Evolutionary conservation across 2,888 invertebrate species (phyloP).

Genomic region (Ectropis crepuscularia): DNA sequence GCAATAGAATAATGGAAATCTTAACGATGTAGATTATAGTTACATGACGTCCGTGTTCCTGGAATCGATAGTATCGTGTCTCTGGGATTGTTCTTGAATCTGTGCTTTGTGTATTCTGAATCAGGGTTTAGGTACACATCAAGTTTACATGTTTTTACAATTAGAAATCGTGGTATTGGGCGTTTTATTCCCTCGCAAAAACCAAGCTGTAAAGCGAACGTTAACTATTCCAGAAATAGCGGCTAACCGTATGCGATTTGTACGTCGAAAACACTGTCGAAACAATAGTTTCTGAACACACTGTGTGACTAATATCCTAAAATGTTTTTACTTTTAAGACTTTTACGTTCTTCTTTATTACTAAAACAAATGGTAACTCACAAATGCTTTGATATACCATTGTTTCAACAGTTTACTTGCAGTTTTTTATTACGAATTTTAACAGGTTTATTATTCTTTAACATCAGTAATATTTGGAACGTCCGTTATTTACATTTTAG

Average conservation of each 20-base stretch:
- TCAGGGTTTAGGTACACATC: conserved; percentile 12
- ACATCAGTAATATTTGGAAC: conserved; percentile 25
- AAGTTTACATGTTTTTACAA: conserved; percentile 46
- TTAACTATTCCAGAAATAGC: conserved; percentile 71
- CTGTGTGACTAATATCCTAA: conserved; percentile 69
- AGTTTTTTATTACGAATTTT: conserved; percentile 44
- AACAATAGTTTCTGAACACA: conserved; percentile 68
- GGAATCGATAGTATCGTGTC: conserved; percentile 48
- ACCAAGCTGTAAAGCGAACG: conserved; percentile 66
- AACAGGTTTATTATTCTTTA: conserved; percentile 40
- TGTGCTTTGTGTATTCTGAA: conserved; percentile 31
- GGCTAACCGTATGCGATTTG: conserved; percentile 67
- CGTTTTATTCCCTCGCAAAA: conserved; percentile 68
- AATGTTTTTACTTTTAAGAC: conserved; percentile 65
- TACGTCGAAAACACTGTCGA: conserved; percentile 70
- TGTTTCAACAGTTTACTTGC: conserved; percentile 43
- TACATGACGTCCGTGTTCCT: conserved; percentile 58
- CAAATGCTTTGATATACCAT: conserved; percentile 53
- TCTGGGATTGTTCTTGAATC: conserved; percentile 38
- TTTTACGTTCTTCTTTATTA: conserved; percentile 58
- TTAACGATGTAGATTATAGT: conserved; percentile 62
- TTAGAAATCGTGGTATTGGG: conserved; percentile 53
- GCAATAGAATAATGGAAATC: conserved; percentile 60
- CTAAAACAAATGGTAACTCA: conserved; percentile 54
- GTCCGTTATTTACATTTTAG: conserved; percentile 23